phyloP scores from a whole-genome alignment of 2,797 vertebrate genomes.

The Channa striata region DNA sequence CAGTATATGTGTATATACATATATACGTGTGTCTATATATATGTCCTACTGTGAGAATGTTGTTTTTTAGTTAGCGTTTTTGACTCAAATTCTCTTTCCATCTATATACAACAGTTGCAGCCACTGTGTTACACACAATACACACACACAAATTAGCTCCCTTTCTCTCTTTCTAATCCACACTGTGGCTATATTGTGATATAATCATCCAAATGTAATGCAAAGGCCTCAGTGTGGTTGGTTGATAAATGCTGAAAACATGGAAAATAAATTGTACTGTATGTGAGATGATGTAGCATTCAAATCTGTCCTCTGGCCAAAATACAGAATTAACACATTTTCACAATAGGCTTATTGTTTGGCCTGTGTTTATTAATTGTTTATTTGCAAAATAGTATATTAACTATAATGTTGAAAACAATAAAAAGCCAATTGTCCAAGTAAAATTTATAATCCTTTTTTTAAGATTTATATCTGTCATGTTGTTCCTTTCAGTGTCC shows the following conservation, averaged over 20 bases:
- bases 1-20: too few species aligned
- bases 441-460: conserved; percentile 60
- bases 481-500: conserved; percentile 32
- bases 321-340: conserved; percentile 50
- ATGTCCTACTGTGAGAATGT: conserved; percentile 5
- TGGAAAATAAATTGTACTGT: conserved; percentile 59
- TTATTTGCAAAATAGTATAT: conserved; percentile 56
- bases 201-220: conserved; percentile 54
- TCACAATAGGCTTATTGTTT: conserved; percentile 65
- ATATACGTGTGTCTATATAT: too few species aligned
- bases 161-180: conserved; percentile 55
- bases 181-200: conserved; percentile 32
- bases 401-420: conserved; percentile 65
- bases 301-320: conserved; percentile 53
- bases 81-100: conserved; percentile 8
- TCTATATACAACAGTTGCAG: conserved; percentile 33
- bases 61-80: conserved; percentile 21
- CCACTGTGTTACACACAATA: conserved; percentile 5
- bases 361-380: conserved; percentile 62
- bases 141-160: conserved; percentile 28
- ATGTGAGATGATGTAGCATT: conserved; percentile 22
- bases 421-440: conserved; percentile 54
- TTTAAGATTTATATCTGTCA: conserved; percentile 48
- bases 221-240: conserved; percentile 26
- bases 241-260: conserved; percentile 66